phyloP scores from a whole-genome alignment of 1,140 invertebrate species.

The Laodelphax striatellus region DNA sequence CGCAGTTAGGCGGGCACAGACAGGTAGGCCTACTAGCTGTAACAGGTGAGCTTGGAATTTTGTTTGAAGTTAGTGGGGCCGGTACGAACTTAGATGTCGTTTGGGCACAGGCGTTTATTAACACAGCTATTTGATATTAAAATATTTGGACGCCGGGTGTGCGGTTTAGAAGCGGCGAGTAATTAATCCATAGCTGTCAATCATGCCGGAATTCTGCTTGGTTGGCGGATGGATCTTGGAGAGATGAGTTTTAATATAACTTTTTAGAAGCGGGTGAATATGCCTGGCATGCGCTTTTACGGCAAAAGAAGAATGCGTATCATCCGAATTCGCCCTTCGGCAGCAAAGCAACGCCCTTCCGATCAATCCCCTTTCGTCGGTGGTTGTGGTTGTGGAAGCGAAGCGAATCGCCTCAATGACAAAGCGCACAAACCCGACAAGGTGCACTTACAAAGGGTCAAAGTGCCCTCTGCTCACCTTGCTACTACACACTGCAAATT shows the following conservation, averaged over 20 bases:
- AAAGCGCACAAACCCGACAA: neutral
- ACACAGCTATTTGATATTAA: no score
- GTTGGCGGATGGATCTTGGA: no score
- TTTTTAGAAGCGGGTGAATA: neutral
- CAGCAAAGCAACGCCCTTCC: neutral
- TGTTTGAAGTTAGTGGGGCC: no score
- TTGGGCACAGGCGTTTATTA: no score
- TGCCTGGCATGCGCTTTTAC: constrained; percentile 1
- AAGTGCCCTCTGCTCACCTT: neutral
- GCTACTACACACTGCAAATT: neutral
- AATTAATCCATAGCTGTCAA: no score
- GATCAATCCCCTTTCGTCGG: neutral
- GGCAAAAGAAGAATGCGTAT: constrained; percentile 2
- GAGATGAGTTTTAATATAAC: neutral
- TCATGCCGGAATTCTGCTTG: no score
- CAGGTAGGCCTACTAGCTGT: no score
- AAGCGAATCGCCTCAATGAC: neutral
- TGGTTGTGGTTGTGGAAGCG: neutral
- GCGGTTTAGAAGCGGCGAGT: no score
- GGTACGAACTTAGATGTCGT: no score
- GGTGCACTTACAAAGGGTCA: neutral
- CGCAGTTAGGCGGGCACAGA: no score
- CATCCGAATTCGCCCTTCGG: neutral
- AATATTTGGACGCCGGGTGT: no score
- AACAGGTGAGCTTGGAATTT: no score